phyloP scores from a whole-genome alignment of 1,140 invertebrate genomes.

The Heterodera carotae region DNA sequence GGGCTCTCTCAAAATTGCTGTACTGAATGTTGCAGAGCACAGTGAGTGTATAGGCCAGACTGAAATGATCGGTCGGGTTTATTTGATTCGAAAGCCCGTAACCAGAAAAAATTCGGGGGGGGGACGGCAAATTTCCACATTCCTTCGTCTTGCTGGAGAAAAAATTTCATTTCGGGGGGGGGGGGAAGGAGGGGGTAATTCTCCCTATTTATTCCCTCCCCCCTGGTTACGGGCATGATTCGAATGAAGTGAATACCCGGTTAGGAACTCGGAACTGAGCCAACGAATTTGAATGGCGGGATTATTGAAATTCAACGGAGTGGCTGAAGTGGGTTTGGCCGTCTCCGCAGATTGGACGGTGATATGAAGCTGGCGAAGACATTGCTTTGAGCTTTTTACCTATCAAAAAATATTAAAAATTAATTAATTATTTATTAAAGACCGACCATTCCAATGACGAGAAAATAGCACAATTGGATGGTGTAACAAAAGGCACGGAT shows the following conservation, averaged over 20 bases:
- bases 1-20: slow-evolving; percentile 44
- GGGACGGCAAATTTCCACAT: too few relatives aligned
- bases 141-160: too few relatives aligned
- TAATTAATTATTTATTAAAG: slow-evolving; percentile 33
- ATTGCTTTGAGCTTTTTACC: slow-evolving; percentile 53
- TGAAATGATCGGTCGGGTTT: not conserved
- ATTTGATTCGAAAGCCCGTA: not conserved
- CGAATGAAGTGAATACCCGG: slow-evolving; percentile 24
- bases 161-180: too few relatives aligned
- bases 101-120: too few relatives aligned
- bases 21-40: slow-evolving; percentile 50
- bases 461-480: slow-evolving; percentile 54
- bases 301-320: slow-evolving; percentile 7
- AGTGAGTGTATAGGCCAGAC: slow-evolving; percentile 47
- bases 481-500: slow-evolving; percentile 54
- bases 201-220: too few relatives aligned
- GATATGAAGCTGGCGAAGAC: slow-evolving; percentile 49
- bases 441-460: slow-evolving; percentile 49
- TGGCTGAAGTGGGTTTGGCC: slow-evolving; percentile 24
- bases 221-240: too few relatives aligned
- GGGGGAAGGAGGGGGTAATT: too few relatives aligned
- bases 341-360: slow-evolving; percentile 51
- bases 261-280: slow-evolving; percentile 46
- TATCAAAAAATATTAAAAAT: slow-evolving; percentile 37
- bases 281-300: slow-evolving; percentile 32